Evolutionary conservation across 2,113 vertebrate species (phyloP), one percentile per base, ranked within the genome.

Genomic region (Nipponia nippon): DNA sequence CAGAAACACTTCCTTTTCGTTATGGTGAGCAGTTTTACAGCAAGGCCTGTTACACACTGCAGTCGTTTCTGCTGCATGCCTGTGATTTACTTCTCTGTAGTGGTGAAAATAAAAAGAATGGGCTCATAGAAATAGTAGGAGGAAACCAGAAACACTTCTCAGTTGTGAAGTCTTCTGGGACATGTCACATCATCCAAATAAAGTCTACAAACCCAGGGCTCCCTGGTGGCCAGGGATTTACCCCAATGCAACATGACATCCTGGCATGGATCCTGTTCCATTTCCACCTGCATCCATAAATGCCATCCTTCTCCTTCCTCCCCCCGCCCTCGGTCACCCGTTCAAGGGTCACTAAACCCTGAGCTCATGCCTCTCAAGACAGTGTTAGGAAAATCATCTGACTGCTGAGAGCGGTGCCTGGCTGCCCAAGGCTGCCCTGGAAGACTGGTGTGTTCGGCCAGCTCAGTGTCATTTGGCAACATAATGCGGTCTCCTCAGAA

Each of bases 401-500:
- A 56, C 59, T n/a, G n/a, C 73, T 83, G 56, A 32, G 70, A 66
- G 27, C 1, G 0, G 61, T 87, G 50, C 55, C 87, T 73, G 30
- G 42, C 81, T 38, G 36, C 83, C 59, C 47, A 78, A 40, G 65
- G 79, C 91, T 90, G 72, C 65, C 65, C 80, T 46, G 56, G 65
- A 67, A 92, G 44, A 34, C 47, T 11, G 16, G 7, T 1, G 5
- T 5, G 2, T 78, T 85, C 46, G 77, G 30, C 58, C 82, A 96
- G 58, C 34, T 92, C 46, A 36, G n/a, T 92, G 79, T 63, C 72
- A 75, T 67, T 56, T 67, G 40, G 46, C 67, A 65, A 46, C 56
- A 52, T 65, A 96, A 92, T 77, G 89, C 95, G 56, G 59, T 82
- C 70, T 91, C 47, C 47, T 83, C 62, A 95, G 86, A 95, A 96